A percentile compares a stretch with the other conserved stretches of the same genome.
Conservation (phyloP, 2,797 vertebrate genomes). For the Erethizon dorsatum region DNA sequence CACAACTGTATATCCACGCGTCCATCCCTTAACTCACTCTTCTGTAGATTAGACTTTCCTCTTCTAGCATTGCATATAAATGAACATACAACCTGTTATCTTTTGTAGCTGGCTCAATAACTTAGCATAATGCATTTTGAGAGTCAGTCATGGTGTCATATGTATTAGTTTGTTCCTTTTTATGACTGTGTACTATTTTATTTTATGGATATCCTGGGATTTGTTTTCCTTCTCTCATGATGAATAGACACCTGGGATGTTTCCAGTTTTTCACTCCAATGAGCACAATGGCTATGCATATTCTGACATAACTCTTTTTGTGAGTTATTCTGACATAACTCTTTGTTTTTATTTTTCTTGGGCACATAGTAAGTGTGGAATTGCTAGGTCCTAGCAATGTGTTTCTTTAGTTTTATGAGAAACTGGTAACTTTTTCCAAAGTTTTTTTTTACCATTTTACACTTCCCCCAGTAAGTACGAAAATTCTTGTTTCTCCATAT, state of each 20-base stretch:
- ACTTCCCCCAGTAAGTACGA: background rate
- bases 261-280: background rate
- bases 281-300: background rate
- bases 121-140: background rate
- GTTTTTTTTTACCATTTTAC: background rate
- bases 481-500: background rate
- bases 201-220: background rate
- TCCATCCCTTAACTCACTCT: background rate
- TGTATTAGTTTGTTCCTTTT: background rate
- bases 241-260: background rate
- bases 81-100: background rate
- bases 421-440: background rate
- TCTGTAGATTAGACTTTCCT: background rate
- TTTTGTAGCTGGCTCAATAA: background rate
- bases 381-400: background rate
- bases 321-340: too few relatives aligned
- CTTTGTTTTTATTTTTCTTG: slow-evolving; percentile 54
- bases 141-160: background rate
- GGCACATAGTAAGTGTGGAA: background rate
- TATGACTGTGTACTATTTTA: background rate
- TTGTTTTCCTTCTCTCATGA: slow-evolving; percentile 46
- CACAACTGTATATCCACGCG: background rate
- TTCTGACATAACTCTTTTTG: slow-evolving; percentile 4
- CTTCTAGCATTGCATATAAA: background rate
- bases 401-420: slow-evolving; percentile 51